Evolutionary conservation across 2,113 vertebrate genomes (phyloP).

Genomic region (Pseudorasbora parva): DNA sequence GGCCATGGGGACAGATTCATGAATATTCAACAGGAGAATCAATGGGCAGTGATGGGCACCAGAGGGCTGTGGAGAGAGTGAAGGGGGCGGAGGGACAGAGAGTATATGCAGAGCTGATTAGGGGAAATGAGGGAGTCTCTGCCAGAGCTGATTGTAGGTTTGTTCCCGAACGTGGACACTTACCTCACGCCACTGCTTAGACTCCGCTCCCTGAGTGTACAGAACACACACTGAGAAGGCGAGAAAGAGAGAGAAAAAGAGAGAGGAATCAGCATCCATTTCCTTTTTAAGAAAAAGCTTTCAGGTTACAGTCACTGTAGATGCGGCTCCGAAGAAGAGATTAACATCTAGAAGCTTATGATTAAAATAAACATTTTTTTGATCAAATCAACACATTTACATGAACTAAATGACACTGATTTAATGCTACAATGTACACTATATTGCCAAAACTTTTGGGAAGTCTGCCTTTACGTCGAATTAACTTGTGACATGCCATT

Average conservation of each 20-base stretch:
- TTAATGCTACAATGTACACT: background rate
- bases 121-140: background rate
- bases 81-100: constrained; percentile 20
- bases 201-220: constrained; percentile 91
- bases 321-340: background rate
- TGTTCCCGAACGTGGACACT: constrained; percentile 58
- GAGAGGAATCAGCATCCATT: background rate
- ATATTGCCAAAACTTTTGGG: too few species aligned
- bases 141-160: constrained; percentile 55
- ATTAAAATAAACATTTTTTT: background rate
- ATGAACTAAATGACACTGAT: background rate
- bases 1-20: constrained; percentile 48
- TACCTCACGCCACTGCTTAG: constrained; percentile 95
- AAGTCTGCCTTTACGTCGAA: too few species aligned
- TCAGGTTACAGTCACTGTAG: background rate
- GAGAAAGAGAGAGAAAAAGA: background rate
- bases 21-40: constrained; percentile 66
- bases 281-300: background rate
- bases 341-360: background rate
- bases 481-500: too few species aligned
- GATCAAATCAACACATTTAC: background rate
- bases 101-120: constrained; percentile 38
- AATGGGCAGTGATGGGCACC: constrained; percentile 66
- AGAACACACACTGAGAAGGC: constrained; percentile 86
- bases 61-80: background rate